These are phyloP conservation scores for Epinephelus awoara DNA, from an alignment of 2,797 vertebrate genomes.

Conservation along the genomic window DNA sequence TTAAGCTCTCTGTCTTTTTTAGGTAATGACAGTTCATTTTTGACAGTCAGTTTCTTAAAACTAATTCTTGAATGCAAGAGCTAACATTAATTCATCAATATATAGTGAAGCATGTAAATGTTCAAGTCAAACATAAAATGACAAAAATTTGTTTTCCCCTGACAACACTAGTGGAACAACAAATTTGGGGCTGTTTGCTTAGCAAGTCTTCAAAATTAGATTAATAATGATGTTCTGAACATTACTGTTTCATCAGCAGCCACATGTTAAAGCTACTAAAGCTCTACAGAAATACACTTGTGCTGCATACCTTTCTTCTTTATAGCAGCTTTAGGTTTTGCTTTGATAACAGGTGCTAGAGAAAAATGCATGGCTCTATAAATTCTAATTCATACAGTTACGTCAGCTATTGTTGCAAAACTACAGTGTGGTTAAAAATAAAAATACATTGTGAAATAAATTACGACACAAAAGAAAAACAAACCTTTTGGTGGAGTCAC, in stretches of 20 bases:
- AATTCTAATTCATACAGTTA: slow-evolving; percentile 6
- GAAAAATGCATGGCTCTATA: not conserved
- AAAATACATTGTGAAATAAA: not conserved
- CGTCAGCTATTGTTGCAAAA: not conserved
- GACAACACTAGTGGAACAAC: not conserved
- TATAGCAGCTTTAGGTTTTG: slow-evolving; percentile 32
- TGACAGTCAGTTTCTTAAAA: no score
- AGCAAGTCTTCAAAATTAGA: not conserved
- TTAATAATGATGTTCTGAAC: not conserved
- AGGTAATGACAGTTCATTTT: not conserved
- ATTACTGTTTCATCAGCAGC: no score
- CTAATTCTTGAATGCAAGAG: no score
- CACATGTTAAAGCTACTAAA: not conserved
- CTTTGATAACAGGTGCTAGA: slow-evolving; percentile 45
- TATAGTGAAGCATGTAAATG: no score
- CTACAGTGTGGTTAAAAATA: not conserved
- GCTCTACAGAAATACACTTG: not conserved
- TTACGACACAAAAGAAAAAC: not conserved
- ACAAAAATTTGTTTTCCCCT: no score
- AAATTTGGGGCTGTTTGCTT: not conserved
- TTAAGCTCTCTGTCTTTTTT: no score
- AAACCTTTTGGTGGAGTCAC: slow-evolving; percentile 61
- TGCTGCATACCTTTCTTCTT: slow-evolving; percentile 63
- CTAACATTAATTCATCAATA: no score
- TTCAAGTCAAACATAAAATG: no score